Conservation (phyloP, 2,113 vertebrate genomes). For the Oreochromis aureus region DNA sequence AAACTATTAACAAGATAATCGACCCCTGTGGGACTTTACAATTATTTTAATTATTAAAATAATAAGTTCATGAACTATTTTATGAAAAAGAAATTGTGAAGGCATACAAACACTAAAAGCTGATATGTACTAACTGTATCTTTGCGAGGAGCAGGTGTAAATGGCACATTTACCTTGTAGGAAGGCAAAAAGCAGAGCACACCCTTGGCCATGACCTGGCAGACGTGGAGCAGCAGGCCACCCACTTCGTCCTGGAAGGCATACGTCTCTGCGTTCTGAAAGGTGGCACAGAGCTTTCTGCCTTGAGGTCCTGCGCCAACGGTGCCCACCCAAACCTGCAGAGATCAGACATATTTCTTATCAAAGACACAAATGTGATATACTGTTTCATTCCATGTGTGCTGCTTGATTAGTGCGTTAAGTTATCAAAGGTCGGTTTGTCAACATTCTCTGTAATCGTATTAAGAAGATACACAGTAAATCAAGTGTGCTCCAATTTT, state of each 20-base stretch:
- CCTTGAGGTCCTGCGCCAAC: constrained; percentile 86
- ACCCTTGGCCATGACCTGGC: constrained; percentile 80
- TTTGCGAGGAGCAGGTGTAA: neutral
- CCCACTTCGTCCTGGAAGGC: constrained; percentile 95
- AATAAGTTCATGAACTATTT: neutral
- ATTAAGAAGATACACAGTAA: neutral
- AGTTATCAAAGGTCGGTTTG: neutral
- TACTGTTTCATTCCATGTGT: neutral
- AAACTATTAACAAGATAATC: neutral
- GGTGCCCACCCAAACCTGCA: constrained; percentile 94
- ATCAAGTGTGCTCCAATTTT: neutral
- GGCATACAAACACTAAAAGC: accelerated
- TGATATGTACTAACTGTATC: neutral
- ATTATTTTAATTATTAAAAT: neutral
- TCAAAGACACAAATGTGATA: neutral
- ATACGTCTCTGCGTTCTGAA: constrained; percentile 89
- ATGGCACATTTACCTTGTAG: constrained; percentile 84
- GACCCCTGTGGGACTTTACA: neutral
- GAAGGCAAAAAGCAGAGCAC: constrained; percentile 94
- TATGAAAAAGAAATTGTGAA: neutral
- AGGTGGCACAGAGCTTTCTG: constrained; percentile 85
- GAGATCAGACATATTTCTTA: neutral
- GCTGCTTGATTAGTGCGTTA: neutral
- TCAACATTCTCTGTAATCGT: neutral
- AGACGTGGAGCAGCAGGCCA: constrained; percentile 82